Evolutionary conservation across 2,113 vertebrate species (phyloP).

Genomic region (Bufo bufo): DNA sequence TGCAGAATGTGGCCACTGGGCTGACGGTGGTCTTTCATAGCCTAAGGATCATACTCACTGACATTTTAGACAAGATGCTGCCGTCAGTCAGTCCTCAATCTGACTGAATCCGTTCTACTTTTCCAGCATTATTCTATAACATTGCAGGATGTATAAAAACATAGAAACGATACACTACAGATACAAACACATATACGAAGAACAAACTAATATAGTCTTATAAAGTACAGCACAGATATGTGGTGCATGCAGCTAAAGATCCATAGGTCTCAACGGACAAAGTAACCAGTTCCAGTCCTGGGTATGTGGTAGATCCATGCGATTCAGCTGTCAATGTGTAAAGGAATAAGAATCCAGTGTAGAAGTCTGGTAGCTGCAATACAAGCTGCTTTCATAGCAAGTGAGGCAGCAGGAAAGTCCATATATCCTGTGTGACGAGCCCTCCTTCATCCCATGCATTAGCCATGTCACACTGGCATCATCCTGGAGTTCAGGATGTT

Average conservation of each 20-base stretch:
- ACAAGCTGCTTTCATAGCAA: slow-evolving; percentile 42
- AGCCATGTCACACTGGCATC: slow-evolving; percentile 50
- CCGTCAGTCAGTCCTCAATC: neutral
- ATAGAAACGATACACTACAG: neutral
- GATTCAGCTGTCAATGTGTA: neutral
- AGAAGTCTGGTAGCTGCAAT: neutral
- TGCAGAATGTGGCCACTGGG: slow-evolving; percentile 73
- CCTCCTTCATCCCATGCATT: slow-evolving; percentile 36
- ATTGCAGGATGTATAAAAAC: neutral
- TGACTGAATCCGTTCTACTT: neutral
- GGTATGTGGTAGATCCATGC: neutral
- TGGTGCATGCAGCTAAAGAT: neutral
- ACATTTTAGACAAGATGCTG: neutral
- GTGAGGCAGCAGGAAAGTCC: slow-evolving; percentile 26
- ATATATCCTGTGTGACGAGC: slow-evolving; percentile 39
- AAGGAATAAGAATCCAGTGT: neutral
- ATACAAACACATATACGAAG: neutral
- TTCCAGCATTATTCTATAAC: neutral
- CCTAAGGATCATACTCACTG: slow-evolving; percentile 60
- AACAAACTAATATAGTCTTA: neutral
- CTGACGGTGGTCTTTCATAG: slow-evolving; percentile 82
- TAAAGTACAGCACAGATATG: neutral
- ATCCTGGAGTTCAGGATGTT: slow-evolving; percentile 54
- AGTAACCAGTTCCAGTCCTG: neutral
- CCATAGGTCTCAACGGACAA: neutral